Base-by-base conservation (phyloP, 2,113 vertebrate species). In the Hoplias malabaricus region DNA sequence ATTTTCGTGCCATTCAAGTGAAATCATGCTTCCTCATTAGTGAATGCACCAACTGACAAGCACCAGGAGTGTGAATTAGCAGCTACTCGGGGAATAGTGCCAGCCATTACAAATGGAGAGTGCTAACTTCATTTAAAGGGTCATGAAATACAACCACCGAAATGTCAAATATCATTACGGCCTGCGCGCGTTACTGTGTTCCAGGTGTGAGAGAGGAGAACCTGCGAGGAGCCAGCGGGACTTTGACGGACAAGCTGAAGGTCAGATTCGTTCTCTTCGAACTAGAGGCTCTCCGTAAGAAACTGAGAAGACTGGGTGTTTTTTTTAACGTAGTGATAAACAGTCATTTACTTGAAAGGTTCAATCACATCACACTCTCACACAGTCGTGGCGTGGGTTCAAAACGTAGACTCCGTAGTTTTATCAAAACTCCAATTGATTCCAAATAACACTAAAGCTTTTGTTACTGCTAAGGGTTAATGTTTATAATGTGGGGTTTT, bases 1-100 rank as follows among this genome's bases (percentile, higher is more conserved):
- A 82, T 86, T 83, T 84, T 69, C 76, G 82, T 89, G 80, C 87
- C 86, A 74, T 87, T 83, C 77, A 84, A 83, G 87, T 91, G 90
- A 94, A 94, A 91, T 91, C 87, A 92, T 91, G 91, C 90, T 53
- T 86, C 84, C 90, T 91, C 80, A 91, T 90, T 88, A 87, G 82
- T 87, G 88, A 82, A 92, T 89, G 90, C 90, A 81, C 56, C 80
- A 80, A 88, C 90, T 92, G 93, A 93, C 90, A 91, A 91, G 89
- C 92, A 90, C 89, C 84, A 91, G 87, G 90, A 88, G 81, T 88
- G 88, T 90, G 92, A 93, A 92, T 89, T 91, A 90, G 90, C 92
- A 92, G 92, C 90, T 88, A 86, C 89, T 92, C 84, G 71, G 89
- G 88, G 88, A 92, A 81, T 89, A 78, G 78, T 89, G 90, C 89